Base-by-base conservation (phyloP, 1,140 invertebrate genomes). In the Acromyrmex charruanus region DNA sequence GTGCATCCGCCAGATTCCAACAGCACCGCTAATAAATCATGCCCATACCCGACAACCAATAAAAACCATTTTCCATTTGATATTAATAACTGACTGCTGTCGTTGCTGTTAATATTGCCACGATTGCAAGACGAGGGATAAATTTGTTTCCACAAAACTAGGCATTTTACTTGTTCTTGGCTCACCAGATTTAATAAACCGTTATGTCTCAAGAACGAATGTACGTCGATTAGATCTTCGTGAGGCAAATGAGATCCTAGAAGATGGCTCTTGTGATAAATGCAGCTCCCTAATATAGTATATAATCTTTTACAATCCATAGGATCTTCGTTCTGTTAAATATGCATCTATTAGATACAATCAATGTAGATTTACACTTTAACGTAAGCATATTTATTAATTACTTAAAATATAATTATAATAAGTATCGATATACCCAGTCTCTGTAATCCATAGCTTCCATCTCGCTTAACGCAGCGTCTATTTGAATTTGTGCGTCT, bases 361-460 rank as follows among this genome's bases (percentile, higher is more conserved):
- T 63, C 51, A 9, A 44, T 58, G 14, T 39, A 51, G 4, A 44
- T 51, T 84, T 49, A 51, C 3, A 66, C 1, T 55, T 14, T 51
- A 66, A 68, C 2, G 12, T 18, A 80, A 69, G 2, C 16, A 14
- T 18, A 44, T 72, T 77, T 77, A 18, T 31, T 4, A 53, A 39
- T 31, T 28, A 53, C 79, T 51, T 55, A 44, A 10, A 25, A 25
- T 28, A 51, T 5, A 71, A 25, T 75, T 66, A 3, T 69, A 18
- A 28, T 4, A 77, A 9, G 5, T 58, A 59, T 58, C 3, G 28
- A 77, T 77, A 89, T 95, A 97, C 97, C 97, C 97, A 98, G 94
- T 98, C 97, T 90, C 97, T 95, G 94, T 98, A 98, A 94, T 98
- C 97, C 95, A 97, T 97, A 21, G 98, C 97, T 95, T 98, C 97